phyloP scores from a whole-genome alignment of 2,888 invertebrate species.

The Tipula vernalis region DNA sequence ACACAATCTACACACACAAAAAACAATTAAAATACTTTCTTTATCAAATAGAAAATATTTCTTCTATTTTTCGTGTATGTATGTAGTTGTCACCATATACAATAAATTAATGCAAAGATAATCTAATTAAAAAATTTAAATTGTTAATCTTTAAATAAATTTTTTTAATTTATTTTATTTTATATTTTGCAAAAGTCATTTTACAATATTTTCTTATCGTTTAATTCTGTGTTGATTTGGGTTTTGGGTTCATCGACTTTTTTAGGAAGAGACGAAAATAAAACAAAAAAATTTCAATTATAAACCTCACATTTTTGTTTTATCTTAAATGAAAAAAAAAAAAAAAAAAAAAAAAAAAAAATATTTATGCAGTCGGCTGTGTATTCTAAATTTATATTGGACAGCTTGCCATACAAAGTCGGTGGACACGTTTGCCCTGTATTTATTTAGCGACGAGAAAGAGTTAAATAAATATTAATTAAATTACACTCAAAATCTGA shows the following conservation, averaged over 20 bases:
- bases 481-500: background rate
- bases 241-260: background rate
- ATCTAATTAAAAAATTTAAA: background rate
- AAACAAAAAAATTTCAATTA: background rate
- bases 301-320: background rate
- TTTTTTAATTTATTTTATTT: background rate
- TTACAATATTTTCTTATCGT: background rate
- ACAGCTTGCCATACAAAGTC: background rate
- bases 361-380: background rate
- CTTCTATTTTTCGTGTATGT: background rate
- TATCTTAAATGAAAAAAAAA: background rate
- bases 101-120: background rate
- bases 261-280: background rate
- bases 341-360: background rate
- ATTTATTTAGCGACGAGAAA: too few species aligned
- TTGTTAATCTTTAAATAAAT: background rate
- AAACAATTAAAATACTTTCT: background rate
- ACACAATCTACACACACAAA: background rate
- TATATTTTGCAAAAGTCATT: background rate
- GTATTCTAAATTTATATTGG: background rate
- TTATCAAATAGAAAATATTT: background rate
- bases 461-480: too few species aligned
- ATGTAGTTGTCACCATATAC: background rate
- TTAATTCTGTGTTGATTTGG: background rate
- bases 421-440: background rate